These are phyloP conservation scores for Diaphora mendica DNA, from an alignment of 2,888 invertebrate genomes.

Conservation along the genomic window DNA sequence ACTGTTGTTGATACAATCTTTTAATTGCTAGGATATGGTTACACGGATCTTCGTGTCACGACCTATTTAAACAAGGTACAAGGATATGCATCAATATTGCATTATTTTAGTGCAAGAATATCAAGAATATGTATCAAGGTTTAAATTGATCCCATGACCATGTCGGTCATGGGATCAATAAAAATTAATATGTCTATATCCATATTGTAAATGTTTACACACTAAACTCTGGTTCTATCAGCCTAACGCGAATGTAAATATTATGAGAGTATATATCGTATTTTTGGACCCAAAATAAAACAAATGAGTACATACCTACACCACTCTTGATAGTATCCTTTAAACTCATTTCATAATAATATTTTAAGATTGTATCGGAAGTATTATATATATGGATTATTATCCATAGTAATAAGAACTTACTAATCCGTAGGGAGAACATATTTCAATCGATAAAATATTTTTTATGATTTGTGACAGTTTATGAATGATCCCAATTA, in stretches of 20 bases:
- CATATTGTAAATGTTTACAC: not conserved
- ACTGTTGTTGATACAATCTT: slow-evolving; percentile 35
- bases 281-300: too few relatives aligned
- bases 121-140: slow-evolving; percentile 12
- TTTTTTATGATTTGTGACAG: too few relatives aligned
- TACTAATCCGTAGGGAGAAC: too few relatives aligned
- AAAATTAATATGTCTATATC: not conserved
- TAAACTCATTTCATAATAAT: too few relatives aligned
- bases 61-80: slow-evolving; percentile 41
- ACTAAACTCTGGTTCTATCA: not conserved
- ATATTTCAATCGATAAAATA: too few relatives aligned
- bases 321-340: too few relatives aligned
- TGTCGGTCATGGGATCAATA: not conserved
- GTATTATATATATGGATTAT: too few relatives aligned
- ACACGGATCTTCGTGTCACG: slow-evolving; percentile 42
- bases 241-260: not conserved
- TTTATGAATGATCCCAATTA: too few relatives aligned
- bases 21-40: slow-evolving; percentile 44
- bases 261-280: too few relatives aligned
- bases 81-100: slow-evolving; percentile 38
- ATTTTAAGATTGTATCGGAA: too few relatives aligned
- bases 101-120: slow-evolving; percentile 8
- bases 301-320: too few relatives aligned
- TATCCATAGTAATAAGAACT: too few relatives aligned
- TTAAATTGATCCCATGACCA: slow-evolving; percentile 24